Percentiles rank a stretch among this genome's conserved stretches.
phyloP scores from a whole-genome alignment of 2,888 invertebrate genomes.

The Ornithoptera priamus region DNA sequence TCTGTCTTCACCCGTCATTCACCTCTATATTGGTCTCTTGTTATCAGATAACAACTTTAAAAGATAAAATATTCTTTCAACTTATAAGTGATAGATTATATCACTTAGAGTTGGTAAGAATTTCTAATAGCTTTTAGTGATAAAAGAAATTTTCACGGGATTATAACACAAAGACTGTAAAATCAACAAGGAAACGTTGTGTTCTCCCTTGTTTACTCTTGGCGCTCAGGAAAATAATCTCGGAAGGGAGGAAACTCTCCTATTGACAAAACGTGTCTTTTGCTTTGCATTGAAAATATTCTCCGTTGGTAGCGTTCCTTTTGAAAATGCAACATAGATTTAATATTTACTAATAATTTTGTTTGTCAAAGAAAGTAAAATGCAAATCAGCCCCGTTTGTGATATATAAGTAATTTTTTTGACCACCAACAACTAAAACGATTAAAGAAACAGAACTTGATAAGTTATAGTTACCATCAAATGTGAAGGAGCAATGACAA shows the following conservation, averaged over 20 bases:
- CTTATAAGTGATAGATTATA: neutral
- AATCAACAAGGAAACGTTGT: conserved; percentile 45
- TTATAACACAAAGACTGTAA: conserved; percentile 24
- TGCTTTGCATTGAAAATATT: conserved; percentile 61
- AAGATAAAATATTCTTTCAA: too few relatives aligned
- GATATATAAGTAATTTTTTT: neutral
- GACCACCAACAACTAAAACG: neutral
- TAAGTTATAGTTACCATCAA: neutral
- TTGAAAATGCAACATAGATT: conserved; percentile 43
- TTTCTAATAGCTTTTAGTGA: neutral
- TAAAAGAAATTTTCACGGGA: conserved; percentile 7
- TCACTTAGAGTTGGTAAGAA: neutral
- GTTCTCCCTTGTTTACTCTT: conserved; percentile 60
- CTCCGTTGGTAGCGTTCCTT: conserved; percentile 40
- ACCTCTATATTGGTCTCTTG: too few relatives aligned
- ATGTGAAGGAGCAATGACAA: too few relatives aligned
- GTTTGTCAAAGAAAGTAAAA: neutral
- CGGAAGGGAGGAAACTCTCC: conserved; percentile 50
- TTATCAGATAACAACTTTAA: too few relatives aligned
- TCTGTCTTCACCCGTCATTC: too few relatives aligned
- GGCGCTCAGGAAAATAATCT: conserved; percentile 66
- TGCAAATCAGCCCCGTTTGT: neutral
- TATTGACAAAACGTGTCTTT: conserved; percentile 74
- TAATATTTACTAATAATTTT: conserved; percentile 10
- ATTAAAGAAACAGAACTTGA: neutral